These are phyloP conservation scores for Habropoda laboriosa DNA, from an alignment of 1,140 invertebrate species.

Conservation along the genomic window DNA sequence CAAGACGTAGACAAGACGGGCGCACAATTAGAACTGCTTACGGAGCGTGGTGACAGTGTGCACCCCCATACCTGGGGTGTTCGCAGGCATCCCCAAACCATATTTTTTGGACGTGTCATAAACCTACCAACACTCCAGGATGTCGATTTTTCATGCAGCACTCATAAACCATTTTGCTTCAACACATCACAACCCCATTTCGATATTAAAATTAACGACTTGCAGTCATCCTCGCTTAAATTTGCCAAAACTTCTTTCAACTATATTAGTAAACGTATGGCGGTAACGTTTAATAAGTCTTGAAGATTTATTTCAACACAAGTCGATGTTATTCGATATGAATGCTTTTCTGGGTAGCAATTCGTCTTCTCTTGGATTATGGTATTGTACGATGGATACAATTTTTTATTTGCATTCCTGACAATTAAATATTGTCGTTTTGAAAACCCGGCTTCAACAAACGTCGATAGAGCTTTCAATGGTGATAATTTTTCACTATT, in stretches of 20 bases:
- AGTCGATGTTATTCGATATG: background rate
- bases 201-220: background rate
- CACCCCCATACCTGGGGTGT: no score
- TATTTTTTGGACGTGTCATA: no score
- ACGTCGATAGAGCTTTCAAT: background rate
- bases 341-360: background rate
- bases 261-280: background rate
- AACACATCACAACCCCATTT: constrained; percentile 40
- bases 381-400: background rate
- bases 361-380: background rate
- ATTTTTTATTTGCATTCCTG: background rate
- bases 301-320: constrained; percentile 8
- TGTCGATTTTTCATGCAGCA: no score
- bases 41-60: no score
- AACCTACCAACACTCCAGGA: no score
- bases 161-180: no score
- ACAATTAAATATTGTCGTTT: background rate
- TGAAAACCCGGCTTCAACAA: background rate
- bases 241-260: background rate
- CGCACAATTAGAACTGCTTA: no score
- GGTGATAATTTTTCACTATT: background rate
- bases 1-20: no score
- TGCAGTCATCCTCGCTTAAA: background rate
- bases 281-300: constrained; percentile 12
- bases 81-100: no score